Evolutionary conservation across 1,140 invertebrate genomes (phyloP).

Genomic region (Holotrichia oblita): DNA sequence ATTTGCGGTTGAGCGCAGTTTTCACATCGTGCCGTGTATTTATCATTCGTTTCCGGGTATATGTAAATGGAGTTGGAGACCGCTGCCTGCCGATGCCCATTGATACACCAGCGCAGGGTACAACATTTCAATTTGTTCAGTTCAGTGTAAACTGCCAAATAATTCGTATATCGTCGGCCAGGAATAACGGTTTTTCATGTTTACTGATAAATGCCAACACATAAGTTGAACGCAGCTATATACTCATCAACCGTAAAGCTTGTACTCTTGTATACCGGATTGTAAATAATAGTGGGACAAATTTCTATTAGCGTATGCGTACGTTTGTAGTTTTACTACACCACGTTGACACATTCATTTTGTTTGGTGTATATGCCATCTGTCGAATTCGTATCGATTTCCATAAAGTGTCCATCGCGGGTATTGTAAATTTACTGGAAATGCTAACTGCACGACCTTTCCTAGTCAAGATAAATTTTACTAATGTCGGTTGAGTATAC

Average conservation of each 20-base stretch:
- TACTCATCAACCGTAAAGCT: not conserved
- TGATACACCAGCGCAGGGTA: not conserved
- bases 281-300: constrained; percentile 30
- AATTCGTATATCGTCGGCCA: not conserved
- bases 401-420: constrained; percentile 21
- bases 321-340: constrained; percentile 28
- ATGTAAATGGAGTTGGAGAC: constrained; percentile 23
- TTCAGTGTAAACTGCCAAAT: constrained; percentile 35
- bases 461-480: constrained; percentile 8
- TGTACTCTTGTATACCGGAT: not conserved
- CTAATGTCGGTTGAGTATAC: not conserved
- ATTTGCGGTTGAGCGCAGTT: constrained; percentile 3
- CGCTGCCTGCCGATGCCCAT: not conserved
- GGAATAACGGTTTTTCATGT: constrained; percentile 31
- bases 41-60: constrained; percentile 29
- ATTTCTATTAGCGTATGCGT: constrained; percentile 19
- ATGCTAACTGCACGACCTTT: not conserved
- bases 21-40: constrained; percentile 16
- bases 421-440: constrained; percentile 3
- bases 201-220: constrained; percentile 25
- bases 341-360: constrained; percentile 22
- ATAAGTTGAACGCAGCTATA: constrained; percentile 18
- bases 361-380: not conserved
- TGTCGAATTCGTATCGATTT: not conserved
- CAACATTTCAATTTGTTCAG: constrained; percentile 33